Evolutionary conservation across 2,888 invertebrate genomes (phyloP).

Genomic region (Hypena proboscidalis): DNA sequence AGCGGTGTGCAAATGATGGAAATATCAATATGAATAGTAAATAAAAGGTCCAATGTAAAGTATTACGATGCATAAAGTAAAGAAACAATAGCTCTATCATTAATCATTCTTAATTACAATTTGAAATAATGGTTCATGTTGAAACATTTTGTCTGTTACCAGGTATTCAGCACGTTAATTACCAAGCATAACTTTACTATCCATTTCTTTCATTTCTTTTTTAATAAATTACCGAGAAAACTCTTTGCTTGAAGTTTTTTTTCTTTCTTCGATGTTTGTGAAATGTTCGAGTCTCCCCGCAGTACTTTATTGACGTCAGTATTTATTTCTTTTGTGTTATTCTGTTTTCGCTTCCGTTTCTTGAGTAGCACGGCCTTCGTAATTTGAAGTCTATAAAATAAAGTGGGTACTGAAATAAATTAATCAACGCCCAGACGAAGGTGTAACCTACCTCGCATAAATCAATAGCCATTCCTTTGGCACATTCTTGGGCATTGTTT

Average conservation of each 20-base stretch:
- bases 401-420: slow-evolving; percentile 13
- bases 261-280: slow-evolving; percentile 30
- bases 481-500: slow-evolving; percentile 32
- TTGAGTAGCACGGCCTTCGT: slow-evolving; percentile 4
- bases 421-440: slow-evolving; percentile 20
- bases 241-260: slow-evolving; percentile 32
- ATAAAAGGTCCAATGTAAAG: no score
- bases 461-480: slow-evolving; percentile 30
- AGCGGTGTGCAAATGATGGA: no score
- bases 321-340: slow-evolving; percentile 20
- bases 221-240: slow-evolving; percentile 29
- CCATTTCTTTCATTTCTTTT: slow-evolving; percentile 16
- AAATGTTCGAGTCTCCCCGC: slow-evolving; percentile 24
- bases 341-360: slow-evolving; percentile 9
- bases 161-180: slow-evolving; percentile 7
- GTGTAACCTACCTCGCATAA: slow-evolving; percentile 27
- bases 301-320: slow-evolving; percentile 27
- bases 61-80: no score
- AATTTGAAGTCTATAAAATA: slow-evolving; percentile 4
- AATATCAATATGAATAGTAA: no score
- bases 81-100: no score
- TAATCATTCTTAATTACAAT: no score
- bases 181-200: slow-evolving; percentile 8
- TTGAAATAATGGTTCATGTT: neutral
- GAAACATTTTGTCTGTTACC: neutral